Evolutionary conservation across 1,140 invertebrate genomes (phyloP), one percentile per base, ranked within the genome.

Genomic region (Drosophila sucinea): DNA sequence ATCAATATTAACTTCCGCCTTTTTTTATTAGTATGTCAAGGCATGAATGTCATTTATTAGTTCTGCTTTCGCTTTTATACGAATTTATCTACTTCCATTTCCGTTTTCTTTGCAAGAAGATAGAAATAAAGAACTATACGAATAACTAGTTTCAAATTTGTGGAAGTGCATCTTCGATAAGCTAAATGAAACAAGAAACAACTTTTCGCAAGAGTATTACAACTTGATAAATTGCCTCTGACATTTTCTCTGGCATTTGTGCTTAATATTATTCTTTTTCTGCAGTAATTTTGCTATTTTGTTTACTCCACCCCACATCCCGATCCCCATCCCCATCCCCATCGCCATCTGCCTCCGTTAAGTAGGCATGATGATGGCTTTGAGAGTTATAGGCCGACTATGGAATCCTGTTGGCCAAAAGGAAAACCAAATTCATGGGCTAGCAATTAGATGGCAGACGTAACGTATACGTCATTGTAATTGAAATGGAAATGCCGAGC

Each of bases 401-500:
- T 41, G 6, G 27, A 8, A 17, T 62, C 69, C 79, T 70, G 70
- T 56, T 62, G 63, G 54, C 62, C 55, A 73, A 60, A 51, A 51
- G 23, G 10, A 51, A 27, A 51, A 51, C 23, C 77, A 83, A 80
- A 83, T 86, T 86, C 79, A 87, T 86, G 70, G 79, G 61, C 44
- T 60, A 67, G 55, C 69, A 82, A 86, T 83, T 87, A 75, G 64
- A 57, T 69, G 76, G 60, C 67, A 64, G 72, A 79, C 73, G 55
- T 69, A 64, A 73, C 76, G 68, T 68, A 86, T 89, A 86, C 83
- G 79, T 89, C 83, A 86, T 86, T 77, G 79, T 87, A 86, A 89
- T 89, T 83, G 83, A 87, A 86, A 87, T 80, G 79, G 77, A 85
- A 87, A 87, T 89, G 84, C 44, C 80, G 84, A 79, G 83, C 83